Evolutionary conservation across 2,113 vertebrate species (phyloP).

Genomic region (Microcebus lehilahytsara): DNA sequence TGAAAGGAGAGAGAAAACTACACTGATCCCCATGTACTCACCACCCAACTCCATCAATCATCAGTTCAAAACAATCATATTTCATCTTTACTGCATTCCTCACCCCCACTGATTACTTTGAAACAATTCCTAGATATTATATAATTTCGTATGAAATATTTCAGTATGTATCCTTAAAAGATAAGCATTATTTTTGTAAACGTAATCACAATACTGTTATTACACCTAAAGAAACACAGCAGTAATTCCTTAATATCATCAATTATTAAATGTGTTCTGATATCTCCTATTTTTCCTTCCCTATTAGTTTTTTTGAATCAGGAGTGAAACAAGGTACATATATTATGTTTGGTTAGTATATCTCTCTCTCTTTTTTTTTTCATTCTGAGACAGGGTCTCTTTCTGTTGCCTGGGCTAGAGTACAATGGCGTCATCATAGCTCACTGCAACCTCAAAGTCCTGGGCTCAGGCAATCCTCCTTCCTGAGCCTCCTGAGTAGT

Average conservation of each 20-base stretch:
- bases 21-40: background rate
- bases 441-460: too few species aligned
- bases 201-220: background rate
- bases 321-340: background rate
- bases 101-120: background rate
- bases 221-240: background rate
- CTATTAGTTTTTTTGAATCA: background rate
- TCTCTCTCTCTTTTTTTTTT: background rate
- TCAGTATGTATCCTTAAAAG: background rate
- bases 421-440: too few species aligned
- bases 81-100: background rate
- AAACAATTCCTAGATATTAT: constrained; percentile 16
- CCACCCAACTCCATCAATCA: background rate
- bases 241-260: background rate
- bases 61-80: background rate
- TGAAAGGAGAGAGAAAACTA: background rate
- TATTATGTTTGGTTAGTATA: background rate
- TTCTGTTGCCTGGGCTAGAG: too few species aligned
- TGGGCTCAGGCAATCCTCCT: too few species aligned
- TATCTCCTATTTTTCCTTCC: background rate
- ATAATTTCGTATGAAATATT: background rate
- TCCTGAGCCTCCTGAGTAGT: too few species aligned
- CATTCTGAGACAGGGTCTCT: too few species aligned
- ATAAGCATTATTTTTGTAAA: background rate
- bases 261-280: background rate